phyloP scores from a whole-genome alignment of 2,888 invertebrate genomes.

The Drosophila quinaria region DNA sequence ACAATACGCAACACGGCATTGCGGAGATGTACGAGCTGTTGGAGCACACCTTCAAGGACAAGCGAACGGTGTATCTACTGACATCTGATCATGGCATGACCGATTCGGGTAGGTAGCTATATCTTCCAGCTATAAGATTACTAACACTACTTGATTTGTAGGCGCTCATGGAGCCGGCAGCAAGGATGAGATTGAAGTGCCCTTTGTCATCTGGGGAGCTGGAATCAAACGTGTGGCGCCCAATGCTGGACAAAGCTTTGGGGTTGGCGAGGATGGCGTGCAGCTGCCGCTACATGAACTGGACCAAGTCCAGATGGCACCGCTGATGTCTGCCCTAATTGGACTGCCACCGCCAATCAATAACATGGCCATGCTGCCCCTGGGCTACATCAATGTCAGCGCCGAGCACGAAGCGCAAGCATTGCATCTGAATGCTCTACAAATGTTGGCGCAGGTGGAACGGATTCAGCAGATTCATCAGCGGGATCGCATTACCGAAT shows the following conservation, averaged over 20 bases:
- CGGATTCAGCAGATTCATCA: slow-evolving; percentile 67
- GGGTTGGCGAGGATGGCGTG: slow-evolving; percentile 15
- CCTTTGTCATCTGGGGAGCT: slow-evolving; percentile 97
- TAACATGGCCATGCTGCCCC: slow-evolving; percentile 86
- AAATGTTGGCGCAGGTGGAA: slow-evolving; percentile 89
- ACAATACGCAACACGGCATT: slow-evolving; percentile 91
- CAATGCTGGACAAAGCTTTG: slow-evolving; percentile 24
- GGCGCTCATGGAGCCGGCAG: slow-evolving; percentile 97
- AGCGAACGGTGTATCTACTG: slow-evolving; percentile 93
- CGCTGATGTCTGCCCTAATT: slow-evolving; percentile 94
- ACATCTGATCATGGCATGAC: slow-evolving; percentile 99
- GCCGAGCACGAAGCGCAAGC: slow-evolving; percentile 87
- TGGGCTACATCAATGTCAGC: slow-evolving; percentile 68
- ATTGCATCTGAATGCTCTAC: slow-evolving; percentile 91
- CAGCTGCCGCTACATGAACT: slow-evolving; percentile 87
- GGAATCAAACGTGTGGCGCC: slow-evolving; percentile 87
- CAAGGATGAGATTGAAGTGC: slow-evolving; percentile 94
- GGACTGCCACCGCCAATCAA: slow-evolving; percentile 96
- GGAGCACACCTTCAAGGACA: slow-evolving; percentile 91
- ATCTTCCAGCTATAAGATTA: neutral
- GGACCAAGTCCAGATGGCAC: slow-evolving; percentile 97
- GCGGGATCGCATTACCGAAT: slow-evolving; percentile 65
- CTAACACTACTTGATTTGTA: slow-evolving; percentile 73
- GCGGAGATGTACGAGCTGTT: slow-evolving; percentile 89
- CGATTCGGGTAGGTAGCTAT: slow-evolving; percentile 90